Evolutionary conservation across 2,888 invertebrate genomes (phyloP), one percentile per base, ranked within the genome.

Genomic region (Tribolium freemani): DNA sequence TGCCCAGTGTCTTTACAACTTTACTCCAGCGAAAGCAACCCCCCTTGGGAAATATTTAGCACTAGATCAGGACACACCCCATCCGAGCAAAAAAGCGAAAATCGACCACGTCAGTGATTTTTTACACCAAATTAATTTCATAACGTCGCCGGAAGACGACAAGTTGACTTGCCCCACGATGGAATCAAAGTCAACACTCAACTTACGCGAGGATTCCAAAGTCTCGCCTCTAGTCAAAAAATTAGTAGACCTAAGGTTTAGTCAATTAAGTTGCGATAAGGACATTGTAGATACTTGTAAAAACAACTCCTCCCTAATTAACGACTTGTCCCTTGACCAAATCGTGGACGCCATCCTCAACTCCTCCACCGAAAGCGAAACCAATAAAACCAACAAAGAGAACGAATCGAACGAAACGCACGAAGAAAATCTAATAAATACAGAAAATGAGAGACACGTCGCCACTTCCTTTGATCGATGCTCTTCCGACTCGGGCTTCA

Each of bases 311-410:
- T 88, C 88, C 3, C 88, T 88, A 77, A 86, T 90, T 86, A 85
- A 89, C 87, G 75, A 90, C 87, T 85, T 86, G 87, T 83, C 90
- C 83, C 83, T 91, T 51, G 90, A 91, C 80, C 88, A 87, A 84
- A 89, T 91, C 86, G 91, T 91, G 50, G 90, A 91, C 80, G 91
- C 90, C 71, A 90, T 91, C 66, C 87, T 91, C 74, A 90, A 91
- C 76, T 90, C 89, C 73, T 89, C 90, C 0, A 88, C 88, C 79
- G 88, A 88, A 63, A 86, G 88, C 0, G 80, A 77, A 3, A 79
- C 81, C 51, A 71, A 77, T 26, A 76, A 80, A 60, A 63, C 69
- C 78, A 81, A 61, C 26, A 46, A 79, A 44, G 81, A 81, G 48
- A 84, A 83, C 58, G 78, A 82, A 30, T 64, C 81, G n/a, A 83